These are phyloP conservation scores for Rambutsinella grinnellia DNA, from an alignment of 2,888 invertebrate species.

Conservation along the genomic window DNA sequence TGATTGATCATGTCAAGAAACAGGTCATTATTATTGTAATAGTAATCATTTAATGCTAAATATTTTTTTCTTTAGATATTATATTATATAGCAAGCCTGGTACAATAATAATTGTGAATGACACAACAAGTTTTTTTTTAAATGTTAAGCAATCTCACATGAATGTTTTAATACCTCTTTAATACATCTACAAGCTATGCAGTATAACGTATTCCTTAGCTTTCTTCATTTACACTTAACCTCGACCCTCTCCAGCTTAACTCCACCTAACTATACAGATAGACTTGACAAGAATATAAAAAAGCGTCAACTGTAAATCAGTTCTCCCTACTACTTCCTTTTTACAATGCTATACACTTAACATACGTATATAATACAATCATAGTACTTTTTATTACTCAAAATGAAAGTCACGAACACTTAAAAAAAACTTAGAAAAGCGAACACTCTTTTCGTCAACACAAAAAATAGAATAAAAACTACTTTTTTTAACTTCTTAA, in stretches of 20 bases:
- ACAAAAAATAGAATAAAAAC: too few species aligned
- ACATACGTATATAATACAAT: conserved; percentile 15
- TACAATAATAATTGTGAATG: conserved; percentile 41
- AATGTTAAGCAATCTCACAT: conserved; percentile 49
- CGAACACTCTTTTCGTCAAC: too few species aligned
- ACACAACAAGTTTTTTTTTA: conserved; percentile 46
- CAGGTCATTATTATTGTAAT: conserved; percentile 18
- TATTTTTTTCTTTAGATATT: too few species aligned
- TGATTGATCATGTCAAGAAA: conserved; percentile 35
- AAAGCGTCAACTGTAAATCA: conserved; percentile 54
- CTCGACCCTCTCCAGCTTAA: too few species aligned
- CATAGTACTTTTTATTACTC: conserved; percentile 12
- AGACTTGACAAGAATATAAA: conserved; percentile 53
- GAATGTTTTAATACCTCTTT: too few species aligned
- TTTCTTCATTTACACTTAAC: too few species aligned
- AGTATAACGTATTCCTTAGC: too few species aligned
- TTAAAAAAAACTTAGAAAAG: too few species aligned
- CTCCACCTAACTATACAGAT: conserved; percentile 26
- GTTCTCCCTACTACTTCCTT: conserved; percentile 37
- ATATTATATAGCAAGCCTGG: conserved; percentile 44
- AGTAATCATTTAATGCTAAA: conserved; percentile 47
- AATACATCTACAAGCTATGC: too few species aligned
- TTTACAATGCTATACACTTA: conserved; percentile 8
- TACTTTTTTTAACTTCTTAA: too few species aligned
- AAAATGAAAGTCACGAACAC: conserved; percentile 31